Percentiles rank a stretch among this genome's conserved stretches.
Evolutionary conservation across 2,797 vertebrate species (phyloP).

Genomic region (Taenioides sp.): DNA sequence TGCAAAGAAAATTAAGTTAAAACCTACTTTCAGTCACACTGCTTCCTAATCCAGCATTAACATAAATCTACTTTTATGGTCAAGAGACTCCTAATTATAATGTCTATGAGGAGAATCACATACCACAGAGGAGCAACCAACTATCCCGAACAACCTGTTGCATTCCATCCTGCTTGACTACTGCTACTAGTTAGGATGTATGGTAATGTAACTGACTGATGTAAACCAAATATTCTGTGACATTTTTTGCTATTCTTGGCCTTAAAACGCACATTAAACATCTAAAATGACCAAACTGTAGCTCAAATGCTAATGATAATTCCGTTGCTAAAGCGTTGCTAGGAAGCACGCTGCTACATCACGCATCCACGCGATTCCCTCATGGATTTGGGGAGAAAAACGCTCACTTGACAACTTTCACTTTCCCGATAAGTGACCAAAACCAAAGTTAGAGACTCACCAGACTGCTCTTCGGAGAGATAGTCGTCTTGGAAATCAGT

Average conservation of each 20-base stretch:
- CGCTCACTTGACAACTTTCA: conserved; percentile 1
- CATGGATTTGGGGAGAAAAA: conserved; percentile 34
- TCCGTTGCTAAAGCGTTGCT: not conserved
- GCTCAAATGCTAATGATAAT: not conserved
- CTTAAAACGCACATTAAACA: not conserved
- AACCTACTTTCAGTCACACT: not conserved
- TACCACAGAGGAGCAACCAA: not conserved
- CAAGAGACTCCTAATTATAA: not conserved
- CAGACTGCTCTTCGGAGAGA: not conserved
- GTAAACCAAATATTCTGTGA: not conserved
- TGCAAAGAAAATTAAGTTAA: too few species aligned
- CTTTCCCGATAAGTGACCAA: rapidly evolving
- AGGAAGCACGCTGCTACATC: not conserved
- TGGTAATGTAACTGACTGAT: not conserved
- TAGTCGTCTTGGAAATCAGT: not conserved
- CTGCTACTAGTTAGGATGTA: not conserved
- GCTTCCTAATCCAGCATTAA: not conserved
- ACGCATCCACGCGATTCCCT: conserved; percentile 46
- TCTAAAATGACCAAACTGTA: not conserved
- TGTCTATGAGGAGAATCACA: not conserved
- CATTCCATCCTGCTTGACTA: not conserved
- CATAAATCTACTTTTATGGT: not conserved
- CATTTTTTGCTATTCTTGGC: not conserved
- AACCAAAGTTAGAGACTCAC: conserved; percentile 33
- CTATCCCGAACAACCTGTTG: conserved; percentile 8